Percentiles rank a stretch among this genome's conserved stretches.
Evolutionary conservation across 2,888 invertebrate genomes (phyloP).

Genomic region (Notodonta ziczac): DNA sequence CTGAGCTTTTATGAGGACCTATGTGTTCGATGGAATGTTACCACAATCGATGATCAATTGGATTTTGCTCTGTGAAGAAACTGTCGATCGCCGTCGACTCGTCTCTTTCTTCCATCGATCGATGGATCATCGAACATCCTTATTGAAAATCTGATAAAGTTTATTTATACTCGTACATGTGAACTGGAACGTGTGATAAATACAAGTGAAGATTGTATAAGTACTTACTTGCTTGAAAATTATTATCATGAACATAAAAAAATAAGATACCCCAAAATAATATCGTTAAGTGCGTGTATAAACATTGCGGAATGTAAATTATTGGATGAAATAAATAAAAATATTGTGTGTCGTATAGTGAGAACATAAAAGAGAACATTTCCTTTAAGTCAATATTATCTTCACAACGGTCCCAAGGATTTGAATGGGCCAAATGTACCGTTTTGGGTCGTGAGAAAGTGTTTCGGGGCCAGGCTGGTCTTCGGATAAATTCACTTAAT

Average conservation of each 20-base stretch:
- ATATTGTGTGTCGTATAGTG: constrained; percentile 12
- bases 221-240: not conserved
- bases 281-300: not conserved
- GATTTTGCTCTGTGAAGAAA: too few species aligned
- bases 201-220: not conserved
- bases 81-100: too few species aligned
- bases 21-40: not conserved
- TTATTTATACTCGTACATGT: not conserved
- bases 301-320: not conserved
- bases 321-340: constrained; percentile 9
- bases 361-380: constrained; percentile 18
- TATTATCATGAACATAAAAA: not conserved
- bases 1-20: not conserved
- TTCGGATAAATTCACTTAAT: constrained; percentile 22
- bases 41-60: too few species aligned
- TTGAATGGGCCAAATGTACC: constrained; percentile 32
- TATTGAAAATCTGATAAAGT: not conserved
- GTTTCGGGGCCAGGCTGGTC: constrained; percentile 15
- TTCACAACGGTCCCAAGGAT: constrained; percentile 28
- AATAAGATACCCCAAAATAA: not conserved
- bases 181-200: not conserved
- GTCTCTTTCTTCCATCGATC: too few species aligned
- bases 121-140: not conserved
- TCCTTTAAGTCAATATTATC: constrained; percentile 33
- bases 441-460: constrained; percentile 19